phyloP scores from a whole-genome alignment of 2,113 vertebrate species.

The Erinaceus europaeus region DNA sequence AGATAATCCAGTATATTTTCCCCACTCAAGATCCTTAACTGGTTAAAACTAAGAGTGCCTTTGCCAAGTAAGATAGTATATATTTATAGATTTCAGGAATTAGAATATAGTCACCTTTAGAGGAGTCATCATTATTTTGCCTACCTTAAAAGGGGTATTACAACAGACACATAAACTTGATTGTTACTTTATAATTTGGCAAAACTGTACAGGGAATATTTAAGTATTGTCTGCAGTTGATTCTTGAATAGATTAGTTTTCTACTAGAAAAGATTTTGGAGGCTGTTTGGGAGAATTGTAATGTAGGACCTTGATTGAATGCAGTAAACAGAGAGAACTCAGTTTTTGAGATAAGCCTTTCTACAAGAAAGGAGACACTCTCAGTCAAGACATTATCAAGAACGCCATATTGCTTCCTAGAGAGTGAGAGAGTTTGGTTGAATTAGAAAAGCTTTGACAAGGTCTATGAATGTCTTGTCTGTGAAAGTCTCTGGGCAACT shows the following conservation, averaged over 20 bases:
- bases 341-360: not conserved
- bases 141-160: not conserved
- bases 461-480: not conserved
- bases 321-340: not conserved
- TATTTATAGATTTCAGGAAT: not conserved
- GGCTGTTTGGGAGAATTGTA: not conserved
- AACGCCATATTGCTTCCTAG: not conserved
- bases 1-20: not conserved
- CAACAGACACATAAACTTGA: no score
- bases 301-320: not conserved
- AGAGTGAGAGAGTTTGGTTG: not conserved
- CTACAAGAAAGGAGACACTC: not conserved
- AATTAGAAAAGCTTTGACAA: not conserved
- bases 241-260: not conserved
- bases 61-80: not conserved
- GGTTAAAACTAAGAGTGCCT: not conserved
- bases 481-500: not conserved
- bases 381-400: not conserved
- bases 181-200: not conserved
- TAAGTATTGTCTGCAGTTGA: not conserved
- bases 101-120: not conserved
- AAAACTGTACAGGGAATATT: not conserved
- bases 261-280: not conserved
- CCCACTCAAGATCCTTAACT: not conserved
- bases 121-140: not conserved